Evolutionary conservation across 2,888 invertebrate species (phyloP), one percentile per base, ranked within the genome.

Genomic region (Lydus trimaculatus): DNA sequence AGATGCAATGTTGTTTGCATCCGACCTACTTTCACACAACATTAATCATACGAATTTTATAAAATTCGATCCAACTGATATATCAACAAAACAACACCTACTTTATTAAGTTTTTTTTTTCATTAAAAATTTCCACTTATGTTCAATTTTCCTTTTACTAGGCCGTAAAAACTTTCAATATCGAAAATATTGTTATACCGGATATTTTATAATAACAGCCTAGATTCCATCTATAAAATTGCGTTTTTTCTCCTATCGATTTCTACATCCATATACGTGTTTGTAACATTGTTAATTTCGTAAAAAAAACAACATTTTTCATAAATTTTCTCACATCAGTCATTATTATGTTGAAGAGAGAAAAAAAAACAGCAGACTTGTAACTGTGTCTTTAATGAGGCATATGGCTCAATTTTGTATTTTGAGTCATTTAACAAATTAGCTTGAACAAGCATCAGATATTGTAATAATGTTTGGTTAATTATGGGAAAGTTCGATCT

Each of bases 401-500:
- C 39, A 43, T n/a, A n/a, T 43, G 4, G n/a, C n/a, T 43, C 39
- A 43, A 36, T 43, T 17, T 20, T 2, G 20, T 20, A 15, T 20
- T 20, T 48, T 48, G 3, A 20, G 8, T 48, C 48, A 9, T 48
- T 48, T 11, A 48, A 48, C 48, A 48, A 48, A 48, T 48, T 9
- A 23, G 2, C 20, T 33, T 20, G 5, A 60, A 60, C 20, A 33
- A 17, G 6, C 60, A 31, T 31, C 60, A 31, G 33, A 33, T 60
- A 60, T 33, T 17, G 31, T 33, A 60, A 33, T 60, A 11, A 31
- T n/a, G n/a, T n/a, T 23, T n/a, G n/a, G 11, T 56, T 65, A 65
- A 65, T 65, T 60, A 56, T 65, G 61, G 31, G 61, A 65, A 52
- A 65, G 33, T 64, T 64, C 39, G 36, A 36, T 56, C 56, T 48